Evolutionary conservation across 2,888 invertebrate genomes (phyloP), one percentile per base, ranked within the genome.

Genomic region (Pollenia angustigena): DNA sequence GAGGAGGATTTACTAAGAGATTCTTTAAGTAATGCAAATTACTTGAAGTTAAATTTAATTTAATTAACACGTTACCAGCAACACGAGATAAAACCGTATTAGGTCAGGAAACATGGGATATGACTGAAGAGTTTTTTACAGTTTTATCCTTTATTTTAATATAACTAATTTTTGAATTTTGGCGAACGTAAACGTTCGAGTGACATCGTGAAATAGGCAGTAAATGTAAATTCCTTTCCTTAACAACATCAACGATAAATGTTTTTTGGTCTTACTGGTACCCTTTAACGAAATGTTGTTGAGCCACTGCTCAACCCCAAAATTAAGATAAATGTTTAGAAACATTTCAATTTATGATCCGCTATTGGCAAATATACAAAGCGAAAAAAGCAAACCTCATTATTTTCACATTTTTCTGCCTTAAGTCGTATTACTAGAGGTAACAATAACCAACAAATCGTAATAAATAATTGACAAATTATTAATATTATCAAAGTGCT

Each of bases 291-390:
- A 32, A 32, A 32, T 32, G 32, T 32, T 32, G 32, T 32, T 32
- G 6, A 32, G 18, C 11, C 2, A 2, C 1, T 23, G 23, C 3
- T 40, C n/a, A 12, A 7, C 32, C 79, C 10, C 8, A 50, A 58
- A 64, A 79, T 58, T 50, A 71, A 62, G 79, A 80, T 71, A 62
- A 80, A 80, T 71, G 60, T 69, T 62, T 32, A 16, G 16, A 7
- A 50, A 40, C 18, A 48, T 58, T 58, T 16, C 60, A 80, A 71
- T 80, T 69, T 62, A 80, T 71, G 56, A 50, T 81, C 7, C 56
- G 14, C 60, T 44, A 12, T 14, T 42, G 18, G 14, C 18, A 58
- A 48, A 44, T 62, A 6, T 16, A 16, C 9, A 23, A 46, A 44
- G 46, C 46, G 44, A 66, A 62, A 40, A 40, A 54, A 58, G 23